These are phyloP conservation scores for Menidia menidia DNA, from an alignment of 2,797 vertebrate species.

Conservation along the genomic window DNA sequence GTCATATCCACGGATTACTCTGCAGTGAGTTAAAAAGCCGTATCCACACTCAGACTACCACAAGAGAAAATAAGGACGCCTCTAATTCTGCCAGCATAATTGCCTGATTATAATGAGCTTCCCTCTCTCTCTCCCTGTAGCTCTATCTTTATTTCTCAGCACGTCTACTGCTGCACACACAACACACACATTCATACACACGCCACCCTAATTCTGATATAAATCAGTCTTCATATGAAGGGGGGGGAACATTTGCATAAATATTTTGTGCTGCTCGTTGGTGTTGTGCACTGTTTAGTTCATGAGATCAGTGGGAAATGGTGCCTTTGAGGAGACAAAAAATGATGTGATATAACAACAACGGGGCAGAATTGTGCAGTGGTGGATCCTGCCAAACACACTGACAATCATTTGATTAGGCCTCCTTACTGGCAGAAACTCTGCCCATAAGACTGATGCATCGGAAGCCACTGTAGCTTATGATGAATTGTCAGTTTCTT, in stretches of 20 bases:
- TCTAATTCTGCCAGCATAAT: slow-evolving; percentile 84
- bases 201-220: slow-evolving; percentile 69
- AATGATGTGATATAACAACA: slow-evolving; percentile 20
- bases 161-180: slow-evolving; percentile 60
- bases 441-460: slow-evolving; percentile 14
- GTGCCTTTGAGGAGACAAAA: slow-evolving; percentile 25
- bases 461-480: slow-evolving; percentile 11
- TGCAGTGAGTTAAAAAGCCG: slow-evolving; percentile 71
- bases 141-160: slow-evolving; percentile 77
- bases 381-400: slow-evolving; percentile 1
- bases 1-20: slow-evolving; percentile 76
- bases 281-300: slow-evolving; percentile 16
- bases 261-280: slow-evolving; percentile 50
- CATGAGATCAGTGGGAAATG: slow-evolving; percentile 17
- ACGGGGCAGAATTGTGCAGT: slow-evolving; percentile 14
- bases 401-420: slow-evolving; percentile 13
- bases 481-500: slow-evolving; percentile 33
- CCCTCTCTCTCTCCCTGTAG: slow-evolving; percentile 64
- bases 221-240: slow-evolving; percentile 70
- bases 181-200: slow-evolving; percentile 31
- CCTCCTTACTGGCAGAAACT: slow-evolving; percentile 1
- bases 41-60: slow-evolving; percentile 71
- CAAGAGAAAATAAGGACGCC: slow-evolving; percentile 79
- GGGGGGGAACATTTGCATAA: slow-evolving; percentile 23
- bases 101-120: slow-evolving; percentile 83